Percentiles rank a stretch among this genome's conserved stretches.
Evolutionary conservation across 2,113 vertebrate species (phyloP).

Genomic region (Microcebus lehilahytsara): DNA sequence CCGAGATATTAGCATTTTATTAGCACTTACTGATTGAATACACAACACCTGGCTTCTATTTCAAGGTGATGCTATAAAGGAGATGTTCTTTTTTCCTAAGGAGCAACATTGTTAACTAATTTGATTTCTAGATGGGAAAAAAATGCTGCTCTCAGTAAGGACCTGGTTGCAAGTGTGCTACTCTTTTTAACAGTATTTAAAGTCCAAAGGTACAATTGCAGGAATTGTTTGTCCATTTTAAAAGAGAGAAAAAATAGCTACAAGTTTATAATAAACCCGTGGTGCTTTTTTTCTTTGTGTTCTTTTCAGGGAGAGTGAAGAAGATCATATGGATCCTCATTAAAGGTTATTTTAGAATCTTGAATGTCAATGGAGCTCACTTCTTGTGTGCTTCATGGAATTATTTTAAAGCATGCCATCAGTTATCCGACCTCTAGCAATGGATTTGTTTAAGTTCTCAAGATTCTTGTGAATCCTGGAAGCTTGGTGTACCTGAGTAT

Average conservation of each 20-base stretch:
- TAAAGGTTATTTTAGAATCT: conserved; percentile 67
- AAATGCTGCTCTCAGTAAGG: conserved; percentile 50
- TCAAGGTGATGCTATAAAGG: conserved; percentile 1
- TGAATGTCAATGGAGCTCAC: background rate
- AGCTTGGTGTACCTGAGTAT: background rate
- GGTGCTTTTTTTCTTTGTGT: conserved; percentile 54
- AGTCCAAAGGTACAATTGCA: conserved; percentile 58
- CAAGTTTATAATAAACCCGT: conserved; percentile 60
- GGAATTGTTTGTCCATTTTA: conserved; percentile 7
- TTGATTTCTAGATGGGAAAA: conserved; percentile 57
- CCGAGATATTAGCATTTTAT: conserved; percentile 20
- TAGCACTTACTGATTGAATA: conserved; percentile 44
- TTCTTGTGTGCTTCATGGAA: background rate
- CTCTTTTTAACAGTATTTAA: conserved; percentile 63
- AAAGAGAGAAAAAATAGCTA: conserved; percentile 13
- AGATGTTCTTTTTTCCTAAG: conserved; percentile 20
- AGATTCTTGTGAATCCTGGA: background rate
- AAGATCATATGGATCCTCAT: conserved; percentile 50
- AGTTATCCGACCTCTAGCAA: background rate
- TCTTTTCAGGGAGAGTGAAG: conserved; percentile 64
- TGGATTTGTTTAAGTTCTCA: background rate
- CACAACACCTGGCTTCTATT: conserved; percentile 39
- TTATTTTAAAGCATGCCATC: background rate
- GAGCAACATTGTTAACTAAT: conserved; percentile 69
- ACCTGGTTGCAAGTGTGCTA: conserved; percentile 59